phyloP scores from a whole-genome alignment of 2,888 invertebrate species.

The Aphrophora alni region DNA sequence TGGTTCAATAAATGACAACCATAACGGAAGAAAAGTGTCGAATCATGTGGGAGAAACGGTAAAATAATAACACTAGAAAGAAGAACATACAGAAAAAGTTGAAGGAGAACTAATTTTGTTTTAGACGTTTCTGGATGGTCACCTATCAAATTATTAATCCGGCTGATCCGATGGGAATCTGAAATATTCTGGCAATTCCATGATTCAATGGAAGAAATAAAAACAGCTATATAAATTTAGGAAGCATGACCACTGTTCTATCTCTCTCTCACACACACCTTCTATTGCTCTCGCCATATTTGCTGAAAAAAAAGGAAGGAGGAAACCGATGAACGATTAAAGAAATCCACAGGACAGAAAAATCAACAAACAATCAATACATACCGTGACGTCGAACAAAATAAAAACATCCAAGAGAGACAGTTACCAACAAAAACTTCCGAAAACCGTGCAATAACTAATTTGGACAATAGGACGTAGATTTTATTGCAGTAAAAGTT shows the following conservation, averaged over 20 bases:
- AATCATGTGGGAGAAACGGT: neutral
- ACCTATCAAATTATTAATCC: neutral
- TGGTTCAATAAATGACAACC: neutral
- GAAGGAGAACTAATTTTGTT: neutral
- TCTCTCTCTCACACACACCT: neutral
- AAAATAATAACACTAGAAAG: neutral
- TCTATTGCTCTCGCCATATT: too few relatives aligned
- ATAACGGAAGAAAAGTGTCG: neutral
- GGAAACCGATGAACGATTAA: too few relatives aligned
- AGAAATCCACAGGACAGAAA: too few relatives aligned
- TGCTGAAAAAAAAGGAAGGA: too few relatives aligned
- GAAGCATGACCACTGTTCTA: neutral
- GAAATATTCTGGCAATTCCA: neutral
- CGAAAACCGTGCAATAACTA: too few relatives aligned
- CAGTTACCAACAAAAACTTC: too few relatives aligned
- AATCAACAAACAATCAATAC: too few relatives aligned
- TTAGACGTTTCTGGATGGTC: neutral
- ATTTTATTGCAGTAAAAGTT: too few relatives aligned
- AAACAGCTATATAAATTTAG: neutral
- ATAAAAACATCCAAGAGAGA: too few relatives aligned
- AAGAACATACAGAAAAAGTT: too few relatives aligned
- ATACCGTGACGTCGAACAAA: too few relatives aligned
- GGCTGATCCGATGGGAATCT: neutral
- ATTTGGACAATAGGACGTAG: too few relatives aligned
- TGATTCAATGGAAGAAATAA: neutral